Evolutionary conservation across 2,888 invertebrate genomes (phyloP), one percentile per base, ranked within the genome.

Genomic region (Ectemnius lituratus): DNA sequence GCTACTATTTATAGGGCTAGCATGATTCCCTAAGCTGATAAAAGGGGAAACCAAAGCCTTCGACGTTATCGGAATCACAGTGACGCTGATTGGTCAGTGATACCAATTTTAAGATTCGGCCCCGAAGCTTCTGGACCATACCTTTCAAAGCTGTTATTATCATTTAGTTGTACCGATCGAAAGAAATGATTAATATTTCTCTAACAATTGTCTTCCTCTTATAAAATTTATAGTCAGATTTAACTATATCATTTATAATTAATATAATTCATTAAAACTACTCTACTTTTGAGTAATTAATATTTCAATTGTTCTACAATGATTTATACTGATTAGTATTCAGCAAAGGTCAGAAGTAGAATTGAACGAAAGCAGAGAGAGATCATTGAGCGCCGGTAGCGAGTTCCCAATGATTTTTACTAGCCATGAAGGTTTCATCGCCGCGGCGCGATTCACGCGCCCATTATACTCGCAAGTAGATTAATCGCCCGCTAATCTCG

Each of bases 1-100:
- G 47, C 65, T 65, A 83, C 82, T 84, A 85, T 84, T 84, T 86
- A 85, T 86, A 84, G 80, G 73, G 37, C 37, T n/a, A n/a, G 59
- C 70, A 47, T 52, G 75, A 77, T 79, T 61, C 62, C 56, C 49
- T 46, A 16, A 14, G n/a, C 18, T 58, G 81, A 81, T 82, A 82
- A 59, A 69, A n/a, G n/a, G 46, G 52, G 66, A 63, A 61, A 20
- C 58, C 28, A 59, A 58, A 64, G 52, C 52, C 63, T 59, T 70
- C 75, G 66, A 71, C 67, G 77, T 72, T 76, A 70, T 71, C 75
- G 76, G 72, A 57, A 23, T 58, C 59, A 58, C 52, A 74, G 76
- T 78, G 77, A 84, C 76, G 83, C 72, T 77, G 77, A 84, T 84
- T 79, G 78, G 73, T 67, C 72, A 75, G 58, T 71, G 84, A 84